These are phyloP conservation scores for Geotrypetes seraphini DNA, from an alignment of 2,797 vertebrate species.

Conservation along the genomic window DNA sequence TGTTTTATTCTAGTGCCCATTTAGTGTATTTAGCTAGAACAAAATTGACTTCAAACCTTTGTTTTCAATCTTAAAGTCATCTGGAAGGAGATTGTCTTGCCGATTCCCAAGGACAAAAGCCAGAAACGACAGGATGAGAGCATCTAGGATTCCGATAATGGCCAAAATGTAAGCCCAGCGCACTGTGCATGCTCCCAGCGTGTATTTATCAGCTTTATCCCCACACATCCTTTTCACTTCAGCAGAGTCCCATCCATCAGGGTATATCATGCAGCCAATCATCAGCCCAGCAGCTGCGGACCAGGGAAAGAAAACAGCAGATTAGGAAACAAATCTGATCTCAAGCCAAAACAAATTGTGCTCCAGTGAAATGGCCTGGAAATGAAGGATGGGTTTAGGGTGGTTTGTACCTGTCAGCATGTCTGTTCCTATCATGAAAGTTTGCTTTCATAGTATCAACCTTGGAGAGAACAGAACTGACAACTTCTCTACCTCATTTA, in stretches of 20 bases:
- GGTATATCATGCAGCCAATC: constrained; percentile 93
- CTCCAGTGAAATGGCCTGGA: too few species aligned
- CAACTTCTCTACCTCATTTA: constrained; percentile 44
- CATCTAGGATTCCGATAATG: constrained; percentile 87
- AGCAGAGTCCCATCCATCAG: constrained; percentile 87
- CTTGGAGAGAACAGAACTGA: constrained; percentile 96
- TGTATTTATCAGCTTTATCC: constrained; percentile 85
- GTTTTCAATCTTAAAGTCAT: constrained; percentile 75
- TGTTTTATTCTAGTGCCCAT: too few species aligned
- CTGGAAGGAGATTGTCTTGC: constrained; percentile 85
- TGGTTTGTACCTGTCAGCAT: too few species aligned
- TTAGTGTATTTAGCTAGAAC: too few species aligned
- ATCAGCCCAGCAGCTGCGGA: constrained; percentile 70
- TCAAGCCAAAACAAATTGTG: too few species aligned
- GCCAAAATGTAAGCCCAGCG: constrained; percentile 96
- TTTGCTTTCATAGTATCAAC: constrained; percentile 95
- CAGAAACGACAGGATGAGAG: constrained; percentile 77
- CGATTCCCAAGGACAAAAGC: constrained; percentile 89
- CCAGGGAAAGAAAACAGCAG: background rate
- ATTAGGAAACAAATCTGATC: too few species aligned
- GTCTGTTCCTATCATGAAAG: constrained; percentile 96
- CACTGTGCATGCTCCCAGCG: constrained; percentile 82
- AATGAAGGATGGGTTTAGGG: too few species aligned
- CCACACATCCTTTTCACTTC: constrained; percentile 87
- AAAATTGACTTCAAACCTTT: too few species aligned